A percentile compares a stretch with the other conserved stretches of the same genome.
These are phyloP conservation scores for Drosophila ananassae DNA, from an alignment of 1,140 invertebrate genomes.

Conservation along the genomic window DNA sequence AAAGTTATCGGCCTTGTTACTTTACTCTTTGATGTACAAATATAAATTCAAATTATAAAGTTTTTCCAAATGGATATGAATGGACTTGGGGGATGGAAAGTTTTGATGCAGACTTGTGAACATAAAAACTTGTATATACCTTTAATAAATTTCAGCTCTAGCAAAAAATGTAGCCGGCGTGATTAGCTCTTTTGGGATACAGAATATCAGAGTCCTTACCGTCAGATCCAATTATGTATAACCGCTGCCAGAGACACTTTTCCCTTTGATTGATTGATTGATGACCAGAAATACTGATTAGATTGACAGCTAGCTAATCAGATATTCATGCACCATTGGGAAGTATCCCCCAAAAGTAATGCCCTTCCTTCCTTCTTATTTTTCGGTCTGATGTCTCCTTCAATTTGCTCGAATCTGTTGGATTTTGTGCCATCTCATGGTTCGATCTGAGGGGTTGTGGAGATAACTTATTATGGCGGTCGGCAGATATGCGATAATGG, in stretches of 20 bases:
- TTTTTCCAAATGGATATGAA: conserved; percentile 45
- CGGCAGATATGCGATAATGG: conserved; percentile 9
- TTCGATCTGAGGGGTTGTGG: conserved; percentile 47
- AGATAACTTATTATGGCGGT: conserved; percentile 38
- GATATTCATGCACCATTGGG: conserved; percentile 74
- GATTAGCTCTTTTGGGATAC: neutral
- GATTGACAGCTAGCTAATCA: conserved; percentile 63
- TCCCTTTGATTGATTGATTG: conserved; percentile 75
- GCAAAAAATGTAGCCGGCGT: neutral
- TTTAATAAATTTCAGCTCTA: neutral
- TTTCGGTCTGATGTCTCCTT: conserved; percentile 42
- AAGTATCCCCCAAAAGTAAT: conserved; percentile 16
- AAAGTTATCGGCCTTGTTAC: conserved; percentile 13
- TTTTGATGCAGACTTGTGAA: no score
- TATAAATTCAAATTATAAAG: conserved; percentile 50
- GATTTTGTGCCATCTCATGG: conserved; percentile 57
- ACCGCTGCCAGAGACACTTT: conserved; percentile 41
- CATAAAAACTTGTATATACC: neutral
- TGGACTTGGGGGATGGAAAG: neutral
- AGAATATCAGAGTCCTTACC: neutral
- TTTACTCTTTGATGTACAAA: conserved; percentile 41
- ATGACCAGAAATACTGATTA: conserved; percentile 61
- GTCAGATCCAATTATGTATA: conserved; percentile 51
- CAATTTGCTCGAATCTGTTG: conserved; percentile 69
- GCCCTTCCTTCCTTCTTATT: neutral